A percentile compares a stretch with the other conserved stretches of the same genome.
Conservation (phyloP, 2,113 vertebrate genomes). For the Pachycephala philippinensis region DNA sequence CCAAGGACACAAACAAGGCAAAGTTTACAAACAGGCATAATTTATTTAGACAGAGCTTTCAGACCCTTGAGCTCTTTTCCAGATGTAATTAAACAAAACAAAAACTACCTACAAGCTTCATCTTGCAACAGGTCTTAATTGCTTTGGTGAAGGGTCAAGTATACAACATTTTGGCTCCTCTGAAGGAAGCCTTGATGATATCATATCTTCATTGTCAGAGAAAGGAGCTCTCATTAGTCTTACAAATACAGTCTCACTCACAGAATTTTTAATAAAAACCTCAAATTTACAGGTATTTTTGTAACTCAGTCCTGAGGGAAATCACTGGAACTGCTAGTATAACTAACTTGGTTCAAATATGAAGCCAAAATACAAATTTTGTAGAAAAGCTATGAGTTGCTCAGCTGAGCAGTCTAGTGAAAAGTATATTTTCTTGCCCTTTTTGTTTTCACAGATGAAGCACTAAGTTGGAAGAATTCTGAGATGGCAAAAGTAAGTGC, state of each 20-base stretch:
- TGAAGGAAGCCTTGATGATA: not conserved
- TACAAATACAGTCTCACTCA: not conserved
- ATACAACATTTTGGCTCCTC: not conserved
- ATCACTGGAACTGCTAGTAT: not conserved
- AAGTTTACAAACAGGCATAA: not conserved
- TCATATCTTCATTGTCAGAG: not conserved
- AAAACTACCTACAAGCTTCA: not conserved
- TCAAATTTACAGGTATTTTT: not conserved
- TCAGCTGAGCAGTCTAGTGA: not conserved
- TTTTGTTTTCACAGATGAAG: not conserved
- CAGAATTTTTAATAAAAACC: not conserved
- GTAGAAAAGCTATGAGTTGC: not conserved
- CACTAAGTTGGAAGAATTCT: not conserved
- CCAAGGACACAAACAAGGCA: not conserved
- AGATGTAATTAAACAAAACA: not conserved
- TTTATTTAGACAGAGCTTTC: not conserved
- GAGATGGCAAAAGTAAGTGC: not conserved
- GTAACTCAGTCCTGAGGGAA: not conserved
- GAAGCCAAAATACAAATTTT: not conserved
- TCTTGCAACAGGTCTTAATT: not conserved
- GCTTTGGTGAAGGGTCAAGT: not conserved
- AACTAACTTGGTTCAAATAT: not conserved
- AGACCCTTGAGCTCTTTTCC: not conserved
- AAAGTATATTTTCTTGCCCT: not conserved
- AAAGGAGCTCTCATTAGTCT: not conserved